Evolutionary conservation across 1,140 invertebrate species (phyloP).

Genomic region (Yoshiicerus persimilis): DNA sequence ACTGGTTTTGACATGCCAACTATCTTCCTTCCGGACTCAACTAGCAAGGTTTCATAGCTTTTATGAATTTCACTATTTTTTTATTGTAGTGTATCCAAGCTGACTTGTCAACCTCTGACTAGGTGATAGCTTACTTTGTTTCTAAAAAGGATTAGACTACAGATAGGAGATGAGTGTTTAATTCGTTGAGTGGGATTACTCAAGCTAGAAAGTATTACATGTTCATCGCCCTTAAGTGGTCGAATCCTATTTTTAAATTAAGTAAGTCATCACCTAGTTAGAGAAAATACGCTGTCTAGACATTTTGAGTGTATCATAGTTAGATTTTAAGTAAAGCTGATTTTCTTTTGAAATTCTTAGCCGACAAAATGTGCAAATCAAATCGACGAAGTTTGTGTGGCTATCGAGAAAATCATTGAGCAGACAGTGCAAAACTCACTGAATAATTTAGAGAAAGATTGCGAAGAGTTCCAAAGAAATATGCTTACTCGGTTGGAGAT

Average conservation of each 20-base stretch:
- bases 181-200: too few relatives aligned
- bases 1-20: conserved; percentile 67
- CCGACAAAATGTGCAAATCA: conserved; percentile 60
- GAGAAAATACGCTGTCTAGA: too few relatives aligned
- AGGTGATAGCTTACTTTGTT: not conserved
- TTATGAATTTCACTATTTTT: too few relatives aligned
- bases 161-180: not conserved
- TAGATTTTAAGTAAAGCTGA: not conserved
- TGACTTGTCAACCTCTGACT: too few relatives aligned
- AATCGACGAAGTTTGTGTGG: conserved; percentile 63
- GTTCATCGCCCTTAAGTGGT: too few relatives aligned
- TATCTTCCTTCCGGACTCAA: conserved; percentile 61
- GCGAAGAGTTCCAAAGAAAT: conserved; percentile 57
- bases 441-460: conserved; percentile 63
- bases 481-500: conserved; percentile 56
- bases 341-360: conserved; percentile 52
- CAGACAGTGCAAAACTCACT: conserved; percentile 64
- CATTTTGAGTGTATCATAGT: too few relatives aligned
- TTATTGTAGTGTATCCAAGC: too few relatives aligned
- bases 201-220: too few relatives aligned
- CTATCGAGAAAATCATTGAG: conserved; percentile 64
- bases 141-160: not conserved
- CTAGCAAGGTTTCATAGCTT: conserved; percentile 58
- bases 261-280: too few relatives aligned
- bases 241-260: too few relatives aligned